Percentiles rank a stretch among this genome's conserved stretches.
phyloP scores from a whole-genome alignment of 2,113 vertebrate genomes.

The Columba livia region DNA sequence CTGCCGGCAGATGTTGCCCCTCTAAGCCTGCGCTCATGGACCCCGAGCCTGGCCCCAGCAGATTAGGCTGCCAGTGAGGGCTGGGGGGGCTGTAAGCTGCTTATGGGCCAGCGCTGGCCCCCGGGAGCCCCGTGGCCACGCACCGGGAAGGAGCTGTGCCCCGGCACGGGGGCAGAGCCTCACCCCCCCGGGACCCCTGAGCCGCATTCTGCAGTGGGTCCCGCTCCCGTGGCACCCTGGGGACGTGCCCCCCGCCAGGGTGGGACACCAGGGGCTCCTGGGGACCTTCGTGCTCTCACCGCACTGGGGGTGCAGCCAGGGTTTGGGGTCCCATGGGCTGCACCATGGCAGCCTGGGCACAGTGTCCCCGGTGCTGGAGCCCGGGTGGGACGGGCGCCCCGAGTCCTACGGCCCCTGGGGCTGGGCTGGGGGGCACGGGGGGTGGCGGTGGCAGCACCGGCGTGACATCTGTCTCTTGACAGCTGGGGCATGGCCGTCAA shows the following conservation, averaged over 20 bases:
- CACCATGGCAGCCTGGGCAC: not conserved
- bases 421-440: not conserved
- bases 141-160: not conserved
- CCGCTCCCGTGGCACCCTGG: accelerated
- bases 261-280: not conserved
- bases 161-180: accelerated
- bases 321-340: accelerated
- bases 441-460: not conserved
- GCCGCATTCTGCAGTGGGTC: not conserved
- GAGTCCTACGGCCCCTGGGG: not conserved
- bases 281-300: not conserved
- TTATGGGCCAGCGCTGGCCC: not conserved
- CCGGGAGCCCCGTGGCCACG: not conserved
- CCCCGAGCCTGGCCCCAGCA: not conserved
- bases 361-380: not conserved
- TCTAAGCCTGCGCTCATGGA: constrained; percentile 23
- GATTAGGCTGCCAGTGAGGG: not conserved
- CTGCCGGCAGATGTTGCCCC: constrained; percentile 45
- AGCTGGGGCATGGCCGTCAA: constrained; percentile 97
- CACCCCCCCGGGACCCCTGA: not conserved
- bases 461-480: not conserved
- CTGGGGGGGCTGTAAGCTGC: not conserved
- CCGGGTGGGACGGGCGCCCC: accelerated
- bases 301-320: accelerated
- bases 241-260: not conserved